phyloP scores from a whole-genome alignment of 2,888 invertebrate genomes.

The Heteropelma amictum region DNA sequence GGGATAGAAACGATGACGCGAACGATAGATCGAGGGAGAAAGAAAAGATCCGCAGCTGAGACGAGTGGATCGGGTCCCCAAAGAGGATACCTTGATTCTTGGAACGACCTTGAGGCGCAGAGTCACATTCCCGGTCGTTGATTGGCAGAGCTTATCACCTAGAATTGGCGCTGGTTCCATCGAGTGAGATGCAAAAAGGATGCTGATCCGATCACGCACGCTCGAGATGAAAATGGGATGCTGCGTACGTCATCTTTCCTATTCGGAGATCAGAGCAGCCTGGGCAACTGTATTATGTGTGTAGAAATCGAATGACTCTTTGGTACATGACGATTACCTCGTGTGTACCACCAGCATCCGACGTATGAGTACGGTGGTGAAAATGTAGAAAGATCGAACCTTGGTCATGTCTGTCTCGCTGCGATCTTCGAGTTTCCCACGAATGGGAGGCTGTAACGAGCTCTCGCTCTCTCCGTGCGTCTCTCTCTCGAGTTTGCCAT shows the following conservation, averaged over 20 bases:
- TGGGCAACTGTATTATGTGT: neutral
- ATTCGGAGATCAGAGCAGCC: no score
- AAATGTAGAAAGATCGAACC: slow-evolving; percentile 44
- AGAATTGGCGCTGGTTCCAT: no score
- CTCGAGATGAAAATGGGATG: neutral
- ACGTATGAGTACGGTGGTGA: slow-evolving; percentile 7
- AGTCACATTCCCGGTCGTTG: no score
- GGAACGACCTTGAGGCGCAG: slow-evolving; percentile 39
- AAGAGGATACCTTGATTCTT: no score
- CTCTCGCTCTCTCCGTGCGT: no score
- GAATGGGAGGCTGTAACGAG: slow-evolving; percentile 26
- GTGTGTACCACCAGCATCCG: neutral
- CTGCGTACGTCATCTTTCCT: slow-evolving; percentile 6
- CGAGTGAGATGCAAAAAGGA: neutral
- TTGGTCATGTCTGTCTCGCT: slow-evolving; percentile 54
- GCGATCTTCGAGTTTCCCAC: slow-evolving; percentile 58
- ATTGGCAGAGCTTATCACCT: no score
- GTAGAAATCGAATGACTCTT: neutral
- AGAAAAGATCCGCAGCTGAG: no score
- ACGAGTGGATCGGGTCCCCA: no score
- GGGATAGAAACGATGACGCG: no score
- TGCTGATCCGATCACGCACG: neutral
- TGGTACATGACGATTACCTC: slow-evolving; percentile 10
- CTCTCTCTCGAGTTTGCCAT: slow-evolving; percentile 10
- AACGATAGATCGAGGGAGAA: no score